Conservation (phyloP, 2,797 vertebrate species). For the Petrocephalus sullivani region DNA sequence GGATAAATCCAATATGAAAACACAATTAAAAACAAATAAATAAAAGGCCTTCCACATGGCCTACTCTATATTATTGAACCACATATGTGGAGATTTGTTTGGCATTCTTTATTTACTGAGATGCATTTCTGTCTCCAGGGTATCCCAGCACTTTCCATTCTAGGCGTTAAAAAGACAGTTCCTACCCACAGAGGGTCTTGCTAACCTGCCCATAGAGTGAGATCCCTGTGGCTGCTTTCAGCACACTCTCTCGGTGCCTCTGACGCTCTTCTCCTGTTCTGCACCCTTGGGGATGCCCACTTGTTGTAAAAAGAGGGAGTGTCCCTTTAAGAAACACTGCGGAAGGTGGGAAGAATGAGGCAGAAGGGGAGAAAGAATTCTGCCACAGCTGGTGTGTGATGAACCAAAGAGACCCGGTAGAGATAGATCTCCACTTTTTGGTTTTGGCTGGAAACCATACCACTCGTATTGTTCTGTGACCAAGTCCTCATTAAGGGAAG, state of each 20-base stretch:
- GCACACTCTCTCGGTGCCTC: background rate
- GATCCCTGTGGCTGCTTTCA: background rate
- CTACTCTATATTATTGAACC: background rate
- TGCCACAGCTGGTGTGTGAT: background rate
- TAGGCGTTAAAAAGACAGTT: background rate
- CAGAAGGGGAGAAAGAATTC: background rate
- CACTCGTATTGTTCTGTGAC: background rate
- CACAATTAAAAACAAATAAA: background rate
- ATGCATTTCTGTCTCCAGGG: slow-evolving; percentile 1
- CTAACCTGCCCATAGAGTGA: background rate
- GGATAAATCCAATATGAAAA: background rate
- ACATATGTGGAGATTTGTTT: background rate
- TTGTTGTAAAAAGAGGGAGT: background rate
- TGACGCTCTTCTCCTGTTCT: background rate
- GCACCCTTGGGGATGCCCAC: background rate
- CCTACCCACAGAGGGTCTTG: background rate
- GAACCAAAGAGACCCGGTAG: background rate
- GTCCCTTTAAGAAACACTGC: background rate
- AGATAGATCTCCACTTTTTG: background rate
- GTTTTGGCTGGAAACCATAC: background rate
- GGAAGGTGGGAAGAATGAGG: background rate
- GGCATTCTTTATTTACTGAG: slow-evolving; percentile 32
- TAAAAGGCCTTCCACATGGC: background rate
- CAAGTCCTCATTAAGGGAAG: background rate
- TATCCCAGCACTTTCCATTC: background rate